A percentile compares a stretch with the other conserved stretches of the same genome.
Evolutionary conservation across 2,113 vertebrate species (phyloP).

Genomic region (Ursus arctos): DNA sequence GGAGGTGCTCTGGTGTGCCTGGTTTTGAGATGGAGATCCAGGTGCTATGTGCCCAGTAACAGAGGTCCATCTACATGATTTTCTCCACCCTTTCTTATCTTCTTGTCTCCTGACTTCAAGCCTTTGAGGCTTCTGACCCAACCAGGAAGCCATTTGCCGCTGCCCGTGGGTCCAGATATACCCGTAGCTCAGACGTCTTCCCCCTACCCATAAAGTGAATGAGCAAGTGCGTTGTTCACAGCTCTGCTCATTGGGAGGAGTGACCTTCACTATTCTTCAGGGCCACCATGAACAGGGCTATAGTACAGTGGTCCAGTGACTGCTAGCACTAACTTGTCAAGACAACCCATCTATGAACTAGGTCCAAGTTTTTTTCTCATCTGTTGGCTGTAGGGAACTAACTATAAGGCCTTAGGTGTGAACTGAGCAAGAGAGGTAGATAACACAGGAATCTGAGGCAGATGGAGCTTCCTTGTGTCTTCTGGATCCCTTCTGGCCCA

Average conservation of each 20-base stretch:
- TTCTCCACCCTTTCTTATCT: neutral
- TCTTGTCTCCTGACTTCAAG: neutral
- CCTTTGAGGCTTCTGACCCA: neutral
- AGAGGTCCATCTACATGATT: neutral
- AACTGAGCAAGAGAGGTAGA: neutral
- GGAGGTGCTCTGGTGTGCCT: neutral
- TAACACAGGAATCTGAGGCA: neutral
- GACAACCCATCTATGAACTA: neutral
- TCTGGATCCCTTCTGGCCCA: neutral
- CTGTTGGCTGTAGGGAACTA: neutral
- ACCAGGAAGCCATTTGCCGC: neutral
- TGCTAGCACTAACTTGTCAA: neutral
- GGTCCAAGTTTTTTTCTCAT: neutral
- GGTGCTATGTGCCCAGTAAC: neutral
- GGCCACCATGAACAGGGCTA: neutral
- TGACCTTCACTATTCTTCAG: neutral
- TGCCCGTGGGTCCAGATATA: neutral
- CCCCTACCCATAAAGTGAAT: neutral
- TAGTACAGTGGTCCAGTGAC: neutral
- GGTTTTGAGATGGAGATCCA: neutral
- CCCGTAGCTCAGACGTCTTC: neutral
- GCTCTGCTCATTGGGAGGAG: neutral
- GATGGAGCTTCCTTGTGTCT: neutral
- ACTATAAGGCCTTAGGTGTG: neutral
- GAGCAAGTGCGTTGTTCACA: neutral